These are phyloP conservation scores for Tauraco hartlaubi DNA, from an alignment of 2,797 vertebrate species.

Conservation along the genomic window DNA sequence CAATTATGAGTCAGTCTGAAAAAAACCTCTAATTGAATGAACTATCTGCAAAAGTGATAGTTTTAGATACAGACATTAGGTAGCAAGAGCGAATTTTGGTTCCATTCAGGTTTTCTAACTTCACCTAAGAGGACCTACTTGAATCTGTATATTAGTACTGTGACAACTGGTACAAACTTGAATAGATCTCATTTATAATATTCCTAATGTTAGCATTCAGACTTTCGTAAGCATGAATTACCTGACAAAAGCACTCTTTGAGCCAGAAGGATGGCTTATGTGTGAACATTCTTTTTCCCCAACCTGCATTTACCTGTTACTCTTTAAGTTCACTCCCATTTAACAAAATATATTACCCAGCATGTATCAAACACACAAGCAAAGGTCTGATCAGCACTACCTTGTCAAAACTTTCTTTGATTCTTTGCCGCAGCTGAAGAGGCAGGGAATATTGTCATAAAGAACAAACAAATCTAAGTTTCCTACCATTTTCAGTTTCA, in stretches of 20 bases:
- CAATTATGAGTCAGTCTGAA: not conserved
- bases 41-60: not conserved
- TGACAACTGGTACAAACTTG: not conserved
- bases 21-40: not conserved
- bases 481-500: not conserved
- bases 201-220: not conserved
- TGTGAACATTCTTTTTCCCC: not conserved
- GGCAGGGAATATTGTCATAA: not conserved
- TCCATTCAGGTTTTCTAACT: not conserved
- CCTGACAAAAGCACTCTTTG: not conserved
- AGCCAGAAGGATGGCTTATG: not conserved
- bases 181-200: not conserved
- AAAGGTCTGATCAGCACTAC: not conserved
- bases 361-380: rapidly evolving
- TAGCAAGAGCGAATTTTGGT: not conserved
- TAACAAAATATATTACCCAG: not conserved
- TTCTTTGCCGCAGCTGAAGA: not conserved
- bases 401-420: not conserved
- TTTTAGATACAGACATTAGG: not conserved
- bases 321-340: not conserved
- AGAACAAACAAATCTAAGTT: not conserved
- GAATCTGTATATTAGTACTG: not conserved
- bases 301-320: not conserved
- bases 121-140: not conserved
- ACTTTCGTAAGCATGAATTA: not conserved